Evolutionary conservation across 2,113 vertebrate species (phyloP).

Genomic region (Phasianus colchicus): DNA sequence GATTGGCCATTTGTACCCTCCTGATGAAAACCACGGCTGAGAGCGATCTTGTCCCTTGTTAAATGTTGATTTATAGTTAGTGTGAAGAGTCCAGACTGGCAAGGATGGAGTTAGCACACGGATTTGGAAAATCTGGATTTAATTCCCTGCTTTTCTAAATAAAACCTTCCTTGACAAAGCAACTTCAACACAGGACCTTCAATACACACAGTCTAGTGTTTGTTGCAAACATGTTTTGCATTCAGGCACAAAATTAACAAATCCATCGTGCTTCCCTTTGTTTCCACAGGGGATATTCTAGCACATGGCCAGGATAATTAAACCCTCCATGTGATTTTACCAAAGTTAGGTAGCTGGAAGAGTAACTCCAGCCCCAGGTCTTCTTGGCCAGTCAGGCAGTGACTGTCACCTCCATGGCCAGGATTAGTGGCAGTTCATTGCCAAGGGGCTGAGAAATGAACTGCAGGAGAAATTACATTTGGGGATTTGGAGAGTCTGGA

Average conservation of each 20-base stretch:
- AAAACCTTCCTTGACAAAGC: not conserved
- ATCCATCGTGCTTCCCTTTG: not conserved
- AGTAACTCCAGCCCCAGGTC: not conserved
- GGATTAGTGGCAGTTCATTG: not conserved
- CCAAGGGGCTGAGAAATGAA: not conserved
- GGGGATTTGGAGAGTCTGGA: not conserved
- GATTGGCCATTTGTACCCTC: not conserved
- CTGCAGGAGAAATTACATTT: not conserved
- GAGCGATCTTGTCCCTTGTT: not conserved
- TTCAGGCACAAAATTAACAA: not conserved
- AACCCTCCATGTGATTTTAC: not conserved
- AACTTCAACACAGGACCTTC: not conserved
- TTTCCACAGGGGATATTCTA: not conserved
- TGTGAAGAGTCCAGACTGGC: not conserved
- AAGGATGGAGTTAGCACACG: not conserved
- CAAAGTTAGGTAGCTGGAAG: not conserved
- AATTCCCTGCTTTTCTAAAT: not conserved
- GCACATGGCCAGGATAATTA: not conserved
- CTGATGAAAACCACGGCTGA: not conserved
- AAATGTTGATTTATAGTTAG: not conserved
- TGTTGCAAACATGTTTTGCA: not conserved
- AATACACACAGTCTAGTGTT: not conserved
- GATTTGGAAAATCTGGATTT: conserved; percentile 5
- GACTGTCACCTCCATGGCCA: not conserved
- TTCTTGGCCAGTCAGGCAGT: not conserved